phyloP scores from a whole-genome alignment of 2,888 invertebrate species.

The Tiliacea citrago region DNA sequence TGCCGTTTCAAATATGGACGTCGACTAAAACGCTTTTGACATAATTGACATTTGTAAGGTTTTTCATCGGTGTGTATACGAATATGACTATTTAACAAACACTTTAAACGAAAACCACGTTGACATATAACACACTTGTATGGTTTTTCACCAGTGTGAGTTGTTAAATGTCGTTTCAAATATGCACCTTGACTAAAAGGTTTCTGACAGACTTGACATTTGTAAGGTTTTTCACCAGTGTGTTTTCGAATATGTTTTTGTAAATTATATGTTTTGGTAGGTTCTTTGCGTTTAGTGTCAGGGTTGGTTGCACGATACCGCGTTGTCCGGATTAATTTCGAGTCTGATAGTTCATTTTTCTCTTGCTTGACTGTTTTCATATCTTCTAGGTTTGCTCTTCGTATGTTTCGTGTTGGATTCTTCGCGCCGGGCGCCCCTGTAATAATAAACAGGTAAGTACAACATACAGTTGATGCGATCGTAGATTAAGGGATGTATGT shows the following conservation, averaged over 20 bases:
- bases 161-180: conserved; percentile 5
- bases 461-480: no score
- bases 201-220: conserved; percentile 19
- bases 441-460: not conserved
- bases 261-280: not conserved
- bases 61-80: conserved; percentile 28
- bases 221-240: conserved; percentile 10
- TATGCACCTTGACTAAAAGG: not conserved
- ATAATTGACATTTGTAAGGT: conserved; percentile 26
- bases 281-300: not conserved
- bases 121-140: conserved; percentile 23
- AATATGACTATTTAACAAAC: conserved; percentile 6
- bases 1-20: conserved; percentile 10
- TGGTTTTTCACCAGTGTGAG: conserved; percentile 15
- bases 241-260: not conserved
- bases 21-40: conserved; percentile 16
- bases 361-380: not conserved
- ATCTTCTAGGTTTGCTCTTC: not conserved
- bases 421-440: not conserved
- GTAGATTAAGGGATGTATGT: no score
- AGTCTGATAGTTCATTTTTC: not conserved
- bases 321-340: not conserved
- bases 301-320: not conserved
- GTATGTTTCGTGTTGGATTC: not conserved
- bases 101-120: conserved; percentile 13